Evolutionary conservation across 2,888 invertebrate species (phyloP).

Genomic region (Habroteleia sp.): DNA sequence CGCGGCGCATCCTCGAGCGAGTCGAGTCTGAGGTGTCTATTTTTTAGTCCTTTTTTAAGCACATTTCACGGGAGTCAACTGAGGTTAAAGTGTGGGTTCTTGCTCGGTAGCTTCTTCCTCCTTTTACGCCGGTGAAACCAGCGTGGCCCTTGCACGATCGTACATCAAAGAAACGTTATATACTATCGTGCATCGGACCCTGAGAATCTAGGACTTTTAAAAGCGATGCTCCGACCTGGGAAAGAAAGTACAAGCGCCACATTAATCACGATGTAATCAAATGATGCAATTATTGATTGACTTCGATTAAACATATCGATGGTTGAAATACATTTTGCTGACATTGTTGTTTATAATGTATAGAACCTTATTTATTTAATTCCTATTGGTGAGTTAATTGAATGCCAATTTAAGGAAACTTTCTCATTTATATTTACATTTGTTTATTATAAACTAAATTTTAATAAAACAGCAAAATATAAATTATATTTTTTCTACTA

Average conservation of each 20-base stretch:
- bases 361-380: no score
- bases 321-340: not conserved
- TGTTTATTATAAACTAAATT: no score
- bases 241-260: slow-evolving; percentile 43
- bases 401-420: no score
- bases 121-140: slow-evolving; percentile 44
- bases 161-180: slow-evolving; percentile 53
- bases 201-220: slow-evolving; percentile 53
- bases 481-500: no score
- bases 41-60: slow-evolving; percentile 40
- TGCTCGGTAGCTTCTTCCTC: slow-evolving; percentile 46
- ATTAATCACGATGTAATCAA: slow-evolving; percentile 31
- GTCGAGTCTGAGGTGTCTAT: slow-evolving; percentile 26
- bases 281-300: slow-evolving; percentile 42
- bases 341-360: no score
- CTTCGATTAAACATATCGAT: slow-evolving; percentile 16
- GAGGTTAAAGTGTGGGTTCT: slow-evolving; percentile 50
- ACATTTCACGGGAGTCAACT: slow-evolving; percentile 46
- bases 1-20: slow-evolving; percentile 43
- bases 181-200: slow-evolving; percentile 41
- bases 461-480: no score
- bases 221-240: slow-evolving; percentile 26
- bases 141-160: slow-evolving; percentile 51
- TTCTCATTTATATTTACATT: no score
- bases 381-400: no score